Conservation (phyloP, 2,888 invertebrate genomes). For the Melieria picta region DNA sequence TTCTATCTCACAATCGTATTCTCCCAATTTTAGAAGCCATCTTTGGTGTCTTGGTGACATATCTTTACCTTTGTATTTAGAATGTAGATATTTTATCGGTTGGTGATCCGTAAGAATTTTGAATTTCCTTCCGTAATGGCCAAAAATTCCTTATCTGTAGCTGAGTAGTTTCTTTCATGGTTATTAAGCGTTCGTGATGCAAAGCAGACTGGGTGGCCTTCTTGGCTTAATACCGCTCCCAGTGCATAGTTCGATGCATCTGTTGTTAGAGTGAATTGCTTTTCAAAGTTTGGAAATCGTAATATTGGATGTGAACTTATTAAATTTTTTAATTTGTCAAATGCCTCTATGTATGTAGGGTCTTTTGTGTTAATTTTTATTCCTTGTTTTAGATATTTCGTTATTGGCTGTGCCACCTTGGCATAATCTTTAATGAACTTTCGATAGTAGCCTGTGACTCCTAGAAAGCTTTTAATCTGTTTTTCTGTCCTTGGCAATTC, state of each 20-base stretch:
- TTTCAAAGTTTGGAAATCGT: constrained; percentile 7
- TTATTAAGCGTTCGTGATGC: constrained; percentile 29
- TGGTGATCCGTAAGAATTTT: constrained; percentile 27
- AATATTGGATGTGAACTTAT: constrained; percentile 8
- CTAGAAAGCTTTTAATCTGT: constrained; percentile 34
- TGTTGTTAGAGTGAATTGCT: constrained; percentile 6
- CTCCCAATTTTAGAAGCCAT: constrained; percentile 16
- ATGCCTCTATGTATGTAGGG: constrained; percentile 17
- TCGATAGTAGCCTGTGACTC: constrained; percentile 10
- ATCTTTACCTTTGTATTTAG: constrained; percentile 36
- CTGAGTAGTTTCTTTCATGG: constrained; percentile 19
- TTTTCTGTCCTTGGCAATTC: constrained; percentile 23
- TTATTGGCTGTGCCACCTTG: constrained; percentile 14
- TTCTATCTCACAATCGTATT: constrained; percentile 10
- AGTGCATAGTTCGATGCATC: constrained; percentile 22
- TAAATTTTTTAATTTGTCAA: constrained; percentile 13
- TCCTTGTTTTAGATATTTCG: constrained; percentile 10
- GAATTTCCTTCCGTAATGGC: constrained; percentile 22
- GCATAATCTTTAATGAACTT: too few species aligned
- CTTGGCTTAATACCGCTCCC: not conserved
- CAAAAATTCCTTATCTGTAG: constrained; percentile 32
- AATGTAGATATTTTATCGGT: constrained; percentile 33
- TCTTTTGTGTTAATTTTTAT: constrained; percentile 18
- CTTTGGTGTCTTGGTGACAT: constrained; percentile 34
- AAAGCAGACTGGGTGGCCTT: constrained; percentile 23